Evolutionary conservation across 92 coral and sea anemone species (phyloP).

Genomic region (Epizoanthus scotinus): DNA sequence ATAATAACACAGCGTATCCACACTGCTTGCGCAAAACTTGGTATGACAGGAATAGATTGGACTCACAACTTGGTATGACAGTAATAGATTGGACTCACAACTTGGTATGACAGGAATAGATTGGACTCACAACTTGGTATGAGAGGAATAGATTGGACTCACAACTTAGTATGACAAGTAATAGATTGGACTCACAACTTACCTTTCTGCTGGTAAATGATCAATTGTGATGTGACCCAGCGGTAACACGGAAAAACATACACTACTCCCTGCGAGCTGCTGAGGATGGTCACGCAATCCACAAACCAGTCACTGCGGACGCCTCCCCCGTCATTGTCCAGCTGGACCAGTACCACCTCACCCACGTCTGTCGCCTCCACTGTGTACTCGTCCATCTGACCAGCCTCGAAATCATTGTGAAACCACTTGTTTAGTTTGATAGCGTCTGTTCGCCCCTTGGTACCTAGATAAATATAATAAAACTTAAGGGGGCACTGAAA

Average conservation of each 20-base stretch:
- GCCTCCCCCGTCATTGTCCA: slow-evolving; percentile 48
- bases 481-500: too few relatives aligned
- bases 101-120: too few relatives aligned
- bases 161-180: too few relatives aligned
- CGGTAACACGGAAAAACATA: slow-evolving; percentile 74
- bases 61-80: too few relatives aligned
- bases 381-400: slow-evolving; percentile 66
- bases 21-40: too few relatives aligned
- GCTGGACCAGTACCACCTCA: slow-evolving; percentile 52
- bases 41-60: too few relatives aligned
- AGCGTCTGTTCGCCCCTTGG: slow-evolving; percentile 62
- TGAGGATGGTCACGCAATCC: slow-evolving; percentile 48
- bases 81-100: too few relatives aligned
- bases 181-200: neutral
- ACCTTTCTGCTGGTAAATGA: slow-evolving; percentile 61
- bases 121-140: too few relatives aligned
- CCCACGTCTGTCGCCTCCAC: slow-evolving; percentile 70
- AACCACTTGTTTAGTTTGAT: slow-evolving; percentile 67
- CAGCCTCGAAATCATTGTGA: slow-evolving; percentile 78
- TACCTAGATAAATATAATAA: slow-evolving; percentile 41
- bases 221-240: slow-evolving; percentile 60
- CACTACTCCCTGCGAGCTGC: slow-evolving; percentile 42
- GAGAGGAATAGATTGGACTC: too few relatives aligned
- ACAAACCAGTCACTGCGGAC: slow-evolving; percentile 69
- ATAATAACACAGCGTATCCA: too few relatives aligned